These are phyloP conservation scores for Neoniphon sammara DNA, from an alignment of 2,797 vertebrate genomes.

Conservation along the genomic window DNA sequence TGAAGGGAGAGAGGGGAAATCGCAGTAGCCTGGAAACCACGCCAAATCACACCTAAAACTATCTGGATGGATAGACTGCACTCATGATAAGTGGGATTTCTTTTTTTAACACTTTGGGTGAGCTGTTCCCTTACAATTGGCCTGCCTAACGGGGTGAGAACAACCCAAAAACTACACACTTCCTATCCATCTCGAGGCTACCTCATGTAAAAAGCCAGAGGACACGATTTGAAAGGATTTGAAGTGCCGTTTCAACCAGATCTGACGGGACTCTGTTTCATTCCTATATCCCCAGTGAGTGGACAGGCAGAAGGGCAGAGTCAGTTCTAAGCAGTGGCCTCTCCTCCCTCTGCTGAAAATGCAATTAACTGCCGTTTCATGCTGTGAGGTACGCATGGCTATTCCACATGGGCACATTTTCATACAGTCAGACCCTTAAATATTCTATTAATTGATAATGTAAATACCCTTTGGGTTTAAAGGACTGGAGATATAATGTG, in stretches of 20 bases:
- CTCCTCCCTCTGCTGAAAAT: constrained; percentile 62
- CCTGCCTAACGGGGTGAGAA: background rate
- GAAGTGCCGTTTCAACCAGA: constrained; percentile 2
- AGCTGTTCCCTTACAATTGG: too few relatives aligned
- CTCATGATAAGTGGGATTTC: too few relatives aligned
- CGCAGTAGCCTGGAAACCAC: too few relatives aligned
- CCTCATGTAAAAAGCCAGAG: background rate
- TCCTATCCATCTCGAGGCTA: background rate
- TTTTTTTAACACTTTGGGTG: too few relatives aligned
- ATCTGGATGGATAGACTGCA: too few relatives aligned
- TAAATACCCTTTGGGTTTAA: constrained; percentile 71
- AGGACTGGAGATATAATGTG: constrained; percentile 43
- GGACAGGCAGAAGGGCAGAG: constrained; percentile 24
- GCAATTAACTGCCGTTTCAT: constrained; percentile 70
- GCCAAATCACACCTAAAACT: too few relatives aligned
- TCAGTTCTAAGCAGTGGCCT: constrained; percentile 27
- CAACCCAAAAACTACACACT: background rate
- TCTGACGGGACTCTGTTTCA: background rate
- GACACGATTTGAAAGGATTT: background rate
- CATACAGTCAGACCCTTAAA: constrained; percentile 68
- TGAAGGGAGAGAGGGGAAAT: too few relatives aligned
- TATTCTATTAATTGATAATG: constrained; percentile 80
- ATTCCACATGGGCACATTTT: constrained; percentile 69
- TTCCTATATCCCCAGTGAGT: background rate
- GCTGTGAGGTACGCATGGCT: constrained; percentile 67